Evolutionary conservation across 2,113 vertebrate genomes (phyloP).

Genomic region (Ailuropoda melanoleuca): DNA sequence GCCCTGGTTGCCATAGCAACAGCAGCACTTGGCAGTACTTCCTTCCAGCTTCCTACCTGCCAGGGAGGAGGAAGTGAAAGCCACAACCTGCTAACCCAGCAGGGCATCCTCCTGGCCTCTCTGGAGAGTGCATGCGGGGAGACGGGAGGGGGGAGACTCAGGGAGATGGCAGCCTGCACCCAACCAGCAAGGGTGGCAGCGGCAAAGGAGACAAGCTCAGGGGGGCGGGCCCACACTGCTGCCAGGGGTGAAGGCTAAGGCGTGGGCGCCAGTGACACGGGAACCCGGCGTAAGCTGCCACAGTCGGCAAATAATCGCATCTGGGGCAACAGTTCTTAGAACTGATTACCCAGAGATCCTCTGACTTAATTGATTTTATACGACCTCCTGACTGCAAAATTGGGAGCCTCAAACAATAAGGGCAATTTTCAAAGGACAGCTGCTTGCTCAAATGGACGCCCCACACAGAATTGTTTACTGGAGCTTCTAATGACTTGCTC

Average conservation of each 20-base stretch:
- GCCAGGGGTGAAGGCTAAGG: not conserved
- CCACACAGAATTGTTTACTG: slow-evolving; percentile 46
- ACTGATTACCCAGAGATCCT: slow-evolving; percentile 52
- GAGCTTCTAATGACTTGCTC: slow-evolving; percentile 41
- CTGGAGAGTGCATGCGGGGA: not conserved
- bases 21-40: not conserved
- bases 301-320: slow-evolving; percentile 41
- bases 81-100: slow-evolving; percentile 19
- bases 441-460: slow-evolving; percentile 61
- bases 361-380: slow-evolving; percentile 65
- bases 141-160: not conserved
- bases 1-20: slow-evolving; percentile 60
- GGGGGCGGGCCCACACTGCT: not conserved
- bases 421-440: slow-evolving; percentile 71
- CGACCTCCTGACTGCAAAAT: slow-evolving; percentile 60
- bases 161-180: not conserved
- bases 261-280: slow-evolving; percentile 18
- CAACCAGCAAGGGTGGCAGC: not conserved
- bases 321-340: slow-evolving; percentile 35
- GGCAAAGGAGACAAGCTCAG: not conserved
- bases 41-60: slow-evolving; percentile 38
- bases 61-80: not conserved
- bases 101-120: not conserved
- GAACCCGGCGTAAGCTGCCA: slow-evolving; percentile 25
- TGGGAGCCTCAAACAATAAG: slow-evolving; percentile 47